Evolutionary conservation across 2,797 vertebrate species (phyloP), one percentile per base, ranked within the genome.

Genomic region (Lateolabrax maculatus): DNA sequence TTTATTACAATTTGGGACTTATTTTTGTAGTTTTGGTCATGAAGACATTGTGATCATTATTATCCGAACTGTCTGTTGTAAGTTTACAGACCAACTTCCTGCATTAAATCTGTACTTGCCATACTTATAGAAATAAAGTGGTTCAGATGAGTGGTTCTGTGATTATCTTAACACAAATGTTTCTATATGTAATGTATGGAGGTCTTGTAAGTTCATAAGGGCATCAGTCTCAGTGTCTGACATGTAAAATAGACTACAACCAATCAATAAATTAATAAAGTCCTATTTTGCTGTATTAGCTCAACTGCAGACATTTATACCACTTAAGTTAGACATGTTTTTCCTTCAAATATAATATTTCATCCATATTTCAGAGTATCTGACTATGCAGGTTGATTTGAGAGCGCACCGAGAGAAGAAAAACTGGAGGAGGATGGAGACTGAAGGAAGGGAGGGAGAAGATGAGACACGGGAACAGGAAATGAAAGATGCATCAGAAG

Each of bases 311-410:
- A 68, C 25, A 64, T 21, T 48, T 11, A 84, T 18, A 61, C 19
- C 43, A 62, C 75, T 84, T 68, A 66, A 77, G 63, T 34, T 19
- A 8, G 62, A 78, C 2, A 15, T 19, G 8, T 37, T 81, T 72
- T 68, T 16, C 25, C 15, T 67, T 52, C 53, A 69, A 41, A 51
- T 15, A 58, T 53, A 72, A 65, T 9, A 69, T 69, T 77, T 71
- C 78, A 81, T 84, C 43, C 72, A 79, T 73, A 78, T 80, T 89
- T 88, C 73, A 88, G 69, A 77, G 41, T 23, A 46, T 73, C 64
- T 34, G 79, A 74, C 52, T 15, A 27, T 29, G 77, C 51, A 53
- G 46, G 77, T 19, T 77, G 85, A 88, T 88, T 21, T 62, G 60
- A 74, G 34, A 56, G 55, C 6, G 5, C n/a, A 2, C 48, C 0